Percentiles rank a stretch among this genome's conserved stretches.
Conservation (phyloP, 2,113 vertebrate species). For the Percina caprodes region DNA sequence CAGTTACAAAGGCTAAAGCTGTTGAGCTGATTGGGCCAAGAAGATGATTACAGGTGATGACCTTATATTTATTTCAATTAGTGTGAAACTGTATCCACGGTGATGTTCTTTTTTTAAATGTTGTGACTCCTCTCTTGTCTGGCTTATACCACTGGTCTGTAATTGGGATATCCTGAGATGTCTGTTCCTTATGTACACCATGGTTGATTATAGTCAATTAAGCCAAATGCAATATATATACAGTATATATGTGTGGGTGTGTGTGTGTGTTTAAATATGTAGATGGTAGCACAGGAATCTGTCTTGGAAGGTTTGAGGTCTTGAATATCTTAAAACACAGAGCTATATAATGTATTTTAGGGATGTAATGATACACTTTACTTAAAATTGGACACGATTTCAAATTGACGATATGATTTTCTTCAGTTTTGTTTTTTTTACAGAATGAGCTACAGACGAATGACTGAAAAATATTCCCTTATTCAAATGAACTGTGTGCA, state of each 20-base stretch:
- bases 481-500: no score
- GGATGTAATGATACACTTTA: no score
- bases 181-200: constrained; percentile 27
- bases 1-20: constrained; percentile 1
- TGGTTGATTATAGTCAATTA: constrained; percentile 56
- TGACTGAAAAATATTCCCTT: no score
- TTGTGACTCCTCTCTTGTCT: constrained; percentile 11
- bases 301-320: constrained; percentile 17
- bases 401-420: no score
- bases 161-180: constrained; percentile 36
- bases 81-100: constrained; percentile 37
- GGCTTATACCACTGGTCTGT: constrained; percentile 22
- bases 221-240: constrained; percentile 31
- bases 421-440: no score
- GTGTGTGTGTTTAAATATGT: not conserved
- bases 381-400: no score
- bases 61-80: constrained; percentile 45
- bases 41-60: constrained; percentile 39
- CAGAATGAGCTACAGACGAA: no score
- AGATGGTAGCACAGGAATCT: constrained; percentile 6
- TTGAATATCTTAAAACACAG: constrained; percentile 15
- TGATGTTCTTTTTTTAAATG: constrained; percentile 37
- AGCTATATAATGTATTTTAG: not conserved
- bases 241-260: not conserved
- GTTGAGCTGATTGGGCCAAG: constrained; percentile 15